These are phyloP conservation scores for Sorex maritimensis DNA, from an alignment of 2,797 vertebrate genomes.

Conservation along the genomic window DNA sequence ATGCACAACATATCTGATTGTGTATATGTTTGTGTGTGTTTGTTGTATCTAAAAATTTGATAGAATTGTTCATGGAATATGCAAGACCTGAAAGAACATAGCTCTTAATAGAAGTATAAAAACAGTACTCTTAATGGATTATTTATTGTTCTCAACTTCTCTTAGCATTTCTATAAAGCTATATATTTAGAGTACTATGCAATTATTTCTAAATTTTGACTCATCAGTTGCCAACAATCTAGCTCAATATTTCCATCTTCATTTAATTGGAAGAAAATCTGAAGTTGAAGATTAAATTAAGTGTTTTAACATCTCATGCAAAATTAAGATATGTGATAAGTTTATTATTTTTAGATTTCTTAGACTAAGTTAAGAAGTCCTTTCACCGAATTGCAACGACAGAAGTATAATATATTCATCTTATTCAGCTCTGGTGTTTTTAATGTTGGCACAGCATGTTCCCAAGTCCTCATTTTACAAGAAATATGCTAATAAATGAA, in stretches of 20 bases:
- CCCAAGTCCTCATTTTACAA: slow-evolving; percentile 1
- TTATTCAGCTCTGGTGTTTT: slow-evolving; percentile 33
- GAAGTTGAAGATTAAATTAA: slow-evolving; percentile 34
- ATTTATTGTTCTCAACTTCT: slow-evolving; percentile 64
- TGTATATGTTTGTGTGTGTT: background rate
- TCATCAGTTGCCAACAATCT: slow-evolving; percentile 47
- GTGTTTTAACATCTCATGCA: background rate
- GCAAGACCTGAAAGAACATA: slow-evolving; percentile 20
- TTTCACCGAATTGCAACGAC: slow-evolving; percentile 27
- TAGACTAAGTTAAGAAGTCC: slow-evolving; percentile 3
- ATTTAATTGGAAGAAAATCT: slow-evolving; percentile 56
- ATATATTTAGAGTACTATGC: background rate
- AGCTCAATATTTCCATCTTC: slow-evolving; percentile 19
- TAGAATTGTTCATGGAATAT: slow-evolving; percentile 63
- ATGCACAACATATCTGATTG: background rate
- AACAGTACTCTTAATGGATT: slow-evolving; percentile 25
- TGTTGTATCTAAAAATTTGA: slow-evolving; percentile 55
- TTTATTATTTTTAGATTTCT: slow-evolving; percentile 46
- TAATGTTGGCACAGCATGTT: background rate
- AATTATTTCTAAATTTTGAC: slow-evolving; percentile 51
- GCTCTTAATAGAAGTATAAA: slow-evolving; percentile 60
- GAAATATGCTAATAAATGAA: slow-evolving; percentile 38
- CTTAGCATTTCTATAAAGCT: slow-evolving; percentile 39
- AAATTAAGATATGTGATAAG: slow-evolving; percentile 20
- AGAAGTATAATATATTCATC: slow-evolving; percentile 28